Base-by-base conservation (phyloP, 2,113 vertebrate genomes). In the Siphamia tubifer region DNA sequence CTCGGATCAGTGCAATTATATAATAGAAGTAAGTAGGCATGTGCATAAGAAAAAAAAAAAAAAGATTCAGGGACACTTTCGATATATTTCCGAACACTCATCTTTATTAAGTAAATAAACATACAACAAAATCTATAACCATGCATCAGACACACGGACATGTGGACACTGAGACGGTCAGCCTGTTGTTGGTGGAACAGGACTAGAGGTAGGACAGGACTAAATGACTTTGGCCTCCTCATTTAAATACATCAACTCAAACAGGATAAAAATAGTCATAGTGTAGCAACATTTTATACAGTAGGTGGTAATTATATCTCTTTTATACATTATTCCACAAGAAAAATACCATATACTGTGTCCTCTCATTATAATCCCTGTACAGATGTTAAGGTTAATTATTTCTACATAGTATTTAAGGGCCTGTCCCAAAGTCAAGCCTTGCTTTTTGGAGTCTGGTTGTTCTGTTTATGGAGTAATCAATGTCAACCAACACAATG, bases 41-140 rank as follows among this genome's bases (percentile, higher is more conserved):
- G n/a, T n/a, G 15, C 27, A 23, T 47, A 27, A 1, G 1, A 47
- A n/a, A 16, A 4, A 1, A 38, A 36, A 63, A 68, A 25, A 5
- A 42, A 64, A 15, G 30, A 30, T 23, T 31, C 19, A n/a, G 2
- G 6, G 52, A 35, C 8, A 34, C 16, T 7, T 7, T 1, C 9
- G 16, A 27, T 24, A 13, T 28, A 28, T 77, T 77, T 86, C 68
- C 69, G 24, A 71, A 84, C 74, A 82, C 47, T 62, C 77, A 64
- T 79, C 74, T 91, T 92, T 92, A 90, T 91, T 92, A 85, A 68
- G 57, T 84, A 91, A 91, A 92, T 83, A 80, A 88, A 86, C 83
- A 81, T 71, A 89, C 90, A 91, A 53, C 69, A 90, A 81, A 85
- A 86, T 88, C 81, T 89, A 82, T 65, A 91, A 87, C 79, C 90